These are phyloP conservation scores for Ornithoptera alexandrae DNA, from an alignment of 2,888 invertebrate genomes.

Conservation along the genomic window DNA sequence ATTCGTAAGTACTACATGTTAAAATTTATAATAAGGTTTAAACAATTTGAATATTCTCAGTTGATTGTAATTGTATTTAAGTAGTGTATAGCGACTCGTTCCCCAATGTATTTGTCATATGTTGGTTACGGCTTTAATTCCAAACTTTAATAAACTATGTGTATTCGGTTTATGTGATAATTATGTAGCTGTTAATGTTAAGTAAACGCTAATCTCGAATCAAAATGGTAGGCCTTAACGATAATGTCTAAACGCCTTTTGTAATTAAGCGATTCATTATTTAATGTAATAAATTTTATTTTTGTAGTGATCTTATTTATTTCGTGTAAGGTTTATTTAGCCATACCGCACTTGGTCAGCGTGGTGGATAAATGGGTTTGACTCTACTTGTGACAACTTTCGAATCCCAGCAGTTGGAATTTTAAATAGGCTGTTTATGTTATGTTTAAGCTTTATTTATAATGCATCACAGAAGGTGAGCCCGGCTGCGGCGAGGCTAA, in stretches of 20 bases:
- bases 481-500: constrained; percentile 27
- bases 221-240: constrained; percentile 29
- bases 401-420: no score
- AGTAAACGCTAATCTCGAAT: constrained; percentile 30
- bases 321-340: constrained; percentile 5
- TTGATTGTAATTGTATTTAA: constrained; percentile 35
- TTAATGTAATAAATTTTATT: constrained; percentile 26
- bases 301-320: constrained; percentile 30
- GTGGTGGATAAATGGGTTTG: no score
- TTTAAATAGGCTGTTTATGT: constrained; percentile 4
- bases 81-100: constrained; percentile 35
- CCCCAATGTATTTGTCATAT: constrained; percentile 36
- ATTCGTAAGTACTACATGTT: no score
- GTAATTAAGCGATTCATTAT: constrained; percentile 22
- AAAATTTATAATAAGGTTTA: no score
- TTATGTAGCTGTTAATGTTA: constrained; percentile 39
- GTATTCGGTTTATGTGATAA: constrained; percentile 33
- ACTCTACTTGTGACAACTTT: no score
- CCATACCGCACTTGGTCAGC: no score
- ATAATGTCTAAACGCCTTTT: constrained; percentile 28
- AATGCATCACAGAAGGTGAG: constrained; percentile 28
- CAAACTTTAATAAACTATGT: constrained; percentile 34
- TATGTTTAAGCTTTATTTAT: constrained; percentile 25
- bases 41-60: constrained; percentile 30
- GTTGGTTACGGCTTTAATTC: constrained; percentile 60